phyloP scores from a whole-genome alignment of 2,113 vertebrate species.

The Anhinga rufa region DNA sequence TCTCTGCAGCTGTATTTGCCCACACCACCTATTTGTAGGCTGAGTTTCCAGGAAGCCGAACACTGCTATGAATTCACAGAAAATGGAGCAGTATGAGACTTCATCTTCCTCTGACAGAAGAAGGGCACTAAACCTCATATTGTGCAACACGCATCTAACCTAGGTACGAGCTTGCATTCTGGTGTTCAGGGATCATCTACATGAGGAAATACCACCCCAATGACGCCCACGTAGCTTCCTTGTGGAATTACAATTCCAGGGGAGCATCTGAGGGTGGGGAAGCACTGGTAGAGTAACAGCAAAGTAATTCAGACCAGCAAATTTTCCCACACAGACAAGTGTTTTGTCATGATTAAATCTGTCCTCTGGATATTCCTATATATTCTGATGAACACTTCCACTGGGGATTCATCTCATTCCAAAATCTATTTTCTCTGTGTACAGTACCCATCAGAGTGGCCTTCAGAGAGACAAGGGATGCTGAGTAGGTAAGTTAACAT shows the following conservation, averaged over 20 bases:
- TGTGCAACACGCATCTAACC: not conserved
- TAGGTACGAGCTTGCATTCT: not conserved
- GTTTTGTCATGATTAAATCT: not conserved
- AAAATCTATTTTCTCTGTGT: not conserved
- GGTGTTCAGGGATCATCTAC: not conserved
- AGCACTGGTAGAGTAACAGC: not conserved
- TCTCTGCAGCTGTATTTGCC: not conserved
- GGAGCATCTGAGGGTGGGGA: not conserved
- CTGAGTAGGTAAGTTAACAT: no score
- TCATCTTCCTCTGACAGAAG: not conserved
- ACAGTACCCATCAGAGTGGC: not conserved
- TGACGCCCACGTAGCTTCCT: not conserved
- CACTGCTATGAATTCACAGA: not conserved
- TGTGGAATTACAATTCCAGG: not conserved
- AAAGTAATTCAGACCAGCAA: not conserved
- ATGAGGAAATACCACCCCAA: not conserved
- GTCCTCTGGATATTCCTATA: not conserved
- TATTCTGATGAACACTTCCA: not conserved
- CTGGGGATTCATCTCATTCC: not conserved
- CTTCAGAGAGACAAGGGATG: not conserved
- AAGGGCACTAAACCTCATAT: not conserved
- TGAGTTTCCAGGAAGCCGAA: slow-evolving; percentile 16
- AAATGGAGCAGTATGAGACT: not conserved
- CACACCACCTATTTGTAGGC: not conserved
- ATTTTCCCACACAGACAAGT: not conserved